Base-by-base conservation (phyloP, 2,113 vertebrate genomes). In the Typhlomys cinereus region DNA sequence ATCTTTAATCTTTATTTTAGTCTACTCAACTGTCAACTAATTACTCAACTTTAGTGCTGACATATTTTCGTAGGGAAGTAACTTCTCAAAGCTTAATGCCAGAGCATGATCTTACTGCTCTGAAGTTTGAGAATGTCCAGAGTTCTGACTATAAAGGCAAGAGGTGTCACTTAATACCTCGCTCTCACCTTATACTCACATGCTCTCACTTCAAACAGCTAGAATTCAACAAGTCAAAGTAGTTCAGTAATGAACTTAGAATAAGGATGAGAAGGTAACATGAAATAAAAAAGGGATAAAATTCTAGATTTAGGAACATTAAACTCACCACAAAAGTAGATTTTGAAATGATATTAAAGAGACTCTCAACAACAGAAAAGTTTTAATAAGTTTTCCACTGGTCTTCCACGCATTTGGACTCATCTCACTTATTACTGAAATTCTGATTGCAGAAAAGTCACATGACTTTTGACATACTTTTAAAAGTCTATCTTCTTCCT, bases 11-110 rank as follows among this genome's bases (percentile, higher is more conserved):
- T 95, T 97, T 96, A 94, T 95, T 41, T 73, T 39, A 93, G 79
- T 86, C 83, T 96, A 96, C 97, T 98, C 97, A 97, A 97, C 17
- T 96, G 97, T 97, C 98, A 98, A 97, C 97, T 99, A 99, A 99
- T 99, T 99, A 99, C 98, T 98, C 97, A 94, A 96, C 98, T 98
- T 98, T 99, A 99, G 98, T 99, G 98, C 99, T 98, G 98, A 98
- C 96, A 97, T 97, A 98, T 98, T 98, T 98, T 98, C 98, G 98
- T 95, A 91, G 98, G 98, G 98, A 99, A 97, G 98, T 98, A 98
- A 99, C 98, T 99, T 99, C n/a, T 98, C 98, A 98, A 99, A 98
- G 98, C 99, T 99, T 99, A 99, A 99, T 98, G 98, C 98, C 96
- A 97, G 98, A 98, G 98, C 98, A 99, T 98, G 98, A 98, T 97